Conservation (phyloP, 2,113 vertebrate genomes). For the Elephas maximus region DNA sequence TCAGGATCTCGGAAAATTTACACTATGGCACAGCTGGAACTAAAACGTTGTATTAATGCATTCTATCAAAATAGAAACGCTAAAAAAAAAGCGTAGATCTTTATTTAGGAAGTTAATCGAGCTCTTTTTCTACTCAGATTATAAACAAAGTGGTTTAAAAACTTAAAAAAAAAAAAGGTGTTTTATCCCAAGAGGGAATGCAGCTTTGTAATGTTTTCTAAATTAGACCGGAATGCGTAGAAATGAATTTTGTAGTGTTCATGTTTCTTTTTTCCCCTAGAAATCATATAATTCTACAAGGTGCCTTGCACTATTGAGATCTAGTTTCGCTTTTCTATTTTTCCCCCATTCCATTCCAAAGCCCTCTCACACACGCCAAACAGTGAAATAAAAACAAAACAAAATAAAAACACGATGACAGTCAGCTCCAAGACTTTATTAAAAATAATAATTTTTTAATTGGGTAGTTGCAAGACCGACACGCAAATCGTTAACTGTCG, state of each 20-base stretch:
- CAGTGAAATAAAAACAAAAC: constrained; percentile 18
- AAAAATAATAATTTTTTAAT: constrained; percentile 59
- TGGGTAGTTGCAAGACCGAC: constrained; percentile 18
- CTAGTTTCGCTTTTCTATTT: background rate
- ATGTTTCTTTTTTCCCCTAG: background rate
- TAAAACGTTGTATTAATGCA: constrained; percentile 26
- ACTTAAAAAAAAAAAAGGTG: background rate
- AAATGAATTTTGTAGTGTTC: constrained; percentile 29
- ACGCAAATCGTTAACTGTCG: constrained; percentile 48
- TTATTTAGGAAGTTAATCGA: constrained; percentile 56
- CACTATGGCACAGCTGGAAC: constrained; percentile 31
- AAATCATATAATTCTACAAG: constrained; percentile 47
- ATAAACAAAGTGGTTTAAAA: constrained; percentile 27
- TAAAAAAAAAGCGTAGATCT: constrained; percentile 53
- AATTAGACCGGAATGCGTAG: constrained; percentile 69
- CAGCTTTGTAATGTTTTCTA: constrained; percentile 49
- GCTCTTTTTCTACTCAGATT: constrained; percentile 36
- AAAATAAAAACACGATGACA: background rate
- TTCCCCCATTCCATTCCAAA: background rate
- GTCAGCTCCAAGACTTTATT: constrained; percentile 64
- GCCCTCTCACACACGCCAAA: background rate
- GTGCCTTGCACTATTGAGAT: background rate
- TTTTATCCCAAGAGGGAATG: constrained; percentile 60
- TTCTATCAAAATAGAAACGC: constrained; percentile 63
- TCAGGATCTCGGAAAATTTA: constrained; percentile 71